Evolutionary conservation across 1,140 invertebrate genomes (phyloP).

Genomic region (Leptinotarsa defecta): DNA sequence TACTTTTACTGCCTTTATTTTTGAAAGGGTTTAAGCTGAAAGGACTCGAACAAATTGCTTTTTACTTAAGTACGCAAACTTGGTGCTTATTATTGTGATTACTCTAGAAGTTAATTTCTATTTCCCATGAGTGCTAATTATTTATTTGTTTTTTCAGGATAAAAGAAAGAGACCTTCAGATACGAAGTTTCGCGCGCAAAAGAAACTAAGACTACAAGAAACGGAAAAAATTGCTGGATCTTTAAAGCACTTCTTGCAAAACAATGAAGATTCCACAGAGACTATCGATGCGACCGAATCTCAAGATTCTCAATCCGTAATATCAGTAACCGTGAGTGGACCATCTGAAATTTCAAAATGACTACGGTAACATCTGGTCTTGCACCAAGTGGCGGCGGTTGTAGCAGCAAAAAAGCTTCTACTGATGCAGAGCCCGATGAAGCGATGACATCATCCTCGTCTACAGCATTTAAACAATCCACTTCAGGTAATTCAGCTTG

Average conservation of each 20-base stretch:
- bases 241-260: background rate
- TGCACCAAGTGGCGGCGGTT: background rate
- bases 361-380: background rate
- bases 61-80: no score
- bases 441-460: no score
- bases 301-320: constrained; percentile 15
- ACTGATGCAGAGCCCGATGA: no score
- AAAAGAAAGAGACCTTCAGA: constrained; percentile 20
- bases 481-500: no score
- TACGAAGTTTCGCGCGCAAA: constrained; percentile 18
- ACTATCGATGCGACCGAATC: constrained; percentile 11
- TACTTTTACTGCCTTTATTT: no score
- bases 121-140: constrained; percentile 23
- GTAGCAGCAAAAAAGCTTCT: background rate
- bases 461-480: no score
- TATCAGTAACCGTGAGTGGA: constrained; percentile 16
- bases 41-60: no score
- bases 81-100: no score
- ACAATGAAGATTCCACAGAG: constrained; percentile 23
- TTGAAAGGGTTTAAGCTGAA: no score
- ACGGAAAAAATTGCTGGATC: constrained; percentile 16
- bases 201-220: constrained; percentile 23
- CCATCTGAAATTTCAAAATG: background rate
- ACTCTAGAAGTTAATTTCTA: no score
- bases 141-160: constrained; percentile 22